These are phyloP conservation scores for Lomographa bimaculata DNA, from an alignment of 2,888 invertebrate genomes.

Conservation along the genomic window DNA sequence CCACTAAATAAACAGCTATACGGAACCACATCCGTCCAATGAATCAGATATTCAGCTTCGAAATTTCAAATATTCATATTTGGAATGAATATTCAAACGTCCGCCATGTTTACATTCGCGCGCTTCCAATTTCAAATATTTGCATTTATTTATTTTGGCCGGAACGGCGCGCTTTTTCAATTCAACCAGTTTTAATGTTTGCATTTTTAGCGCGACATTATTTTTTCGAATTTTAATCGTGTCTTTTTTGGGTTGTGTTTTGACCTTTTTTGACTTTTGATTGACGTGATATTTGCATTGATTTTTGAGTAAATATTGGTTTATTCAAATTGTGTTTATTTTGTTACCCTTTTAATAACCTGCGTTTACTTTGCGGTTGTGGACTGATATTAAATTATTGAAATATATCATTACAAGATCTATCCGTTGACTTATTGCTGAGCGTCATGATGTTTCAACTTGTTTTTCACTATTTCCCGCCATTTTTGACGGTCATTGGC, in stretches of 20 bases:
- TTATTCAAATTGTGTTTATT: slow-evolving; percentile 15
- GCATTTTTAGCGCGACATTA: slow-evolving; percentile 31
- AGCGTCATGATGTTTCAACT: too few species aligned
- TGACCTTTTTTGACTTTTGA: slow-evolving; percentile 41
- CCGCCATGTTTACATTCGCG: slow-evolving; percentile 79
- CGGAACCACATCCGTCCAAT: slow-evolving; percentile 41
- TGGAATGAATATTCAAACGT: slow-evolving; percentile 80
- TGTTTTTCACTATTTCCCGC: too few species aligned
- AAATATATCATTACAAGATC: too few species aligned
- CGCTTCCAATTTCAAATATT: slow-evolving; percentile 81
- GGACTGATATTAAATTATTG: too few species aligned
- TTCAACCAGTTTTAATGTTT: slow-evolving; percentile 48
- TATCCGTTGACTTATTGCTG: too few species aligned
- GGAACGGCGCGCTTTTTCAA: slow-evolving; percentile 52
- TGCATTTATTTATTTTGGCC: slow-evolving; percentile 80
- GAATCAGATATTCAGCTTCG: slow-evolving; percentile 67
- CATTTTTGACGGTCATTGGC: too few species aligned
- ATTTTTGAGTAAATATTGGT: slow-evolving; percentile 10
- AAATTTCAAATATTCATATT: slow-evolving; percentile 75
- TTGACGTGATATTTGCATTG: slow-evolving; percentile 47
- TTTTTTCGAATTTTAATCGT: slow-evolving; percentile 18
- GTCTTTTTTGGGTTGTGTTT: slow-evolving; percentile 25
- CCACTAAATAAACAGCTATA: slow-evolving; percentile 1
- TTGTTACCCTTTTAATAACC: slow-evolving; percentile 7
- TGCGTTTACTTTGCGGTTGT: too few species aligned